Evolutionary conservation across 2,797 vertebrate species (phyloP), one percentile per base, ranked within the genome.

Genomic region (Pseudocheirus occidentalis): DNA sequence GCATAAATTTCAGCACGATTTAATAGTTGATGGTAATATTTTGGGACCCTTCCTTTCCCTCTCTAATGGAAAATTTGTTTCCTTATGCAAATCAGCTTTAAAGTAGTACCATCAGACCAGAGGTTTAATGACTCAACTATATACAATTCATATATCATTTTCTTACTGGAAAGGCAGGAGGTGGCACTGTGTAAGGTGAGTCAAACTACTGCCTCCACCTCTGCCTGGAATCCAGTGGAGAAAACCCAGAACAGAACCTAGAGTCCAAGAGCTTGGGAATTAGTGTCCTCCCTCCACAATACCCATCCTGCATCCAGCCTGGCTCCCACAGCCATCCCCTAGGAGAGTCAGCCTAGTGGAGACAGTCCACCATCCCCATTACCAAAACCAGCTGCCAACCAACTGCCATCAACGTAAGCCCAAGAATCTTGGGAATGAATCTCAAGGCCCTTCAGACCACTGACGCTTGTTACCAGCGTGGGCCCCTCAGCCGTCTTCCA

Each of bases 21-120:
- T 94, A 94, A 87, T 93, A 95, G 73, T 10, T 93, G 91, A 59
- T 18, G 55, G 57, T 54, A 57, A n/a, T 89, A 91, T 95, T 90
- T 94, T 55, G n/a, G 62, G 62, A 46, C 0, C 40, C 24, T 9
- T 40, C 56, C 87, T 95, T 92, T 59, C 90, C 89, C 24, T 93
- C 73, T 96, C 91, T 97, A 56, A 96, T n/a, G 5, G 90, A 31
- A 90, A 90, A 34, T 90, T 92, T 95, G 93, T 91, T 95, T 91
- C 40, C 92, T 7, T 28, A 95, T 62, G 55, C 89, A 27, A 92
- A 50, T 95, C 91, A 73, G 55, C 55, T 94, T 96, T 95, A 92
- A 96, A 93, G 29, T 62, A 29, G 93, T 58, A 94, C 40, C 21
- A 28, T 81, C 40, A 46, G 0, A 46, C 2, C 40, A 81, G 73